These are phyloP conservation scores for Nephrocerus scutellatus DNA, from an alignment of 2,888 invertebrate genomes.

Conservation along the genomic window DNA sequence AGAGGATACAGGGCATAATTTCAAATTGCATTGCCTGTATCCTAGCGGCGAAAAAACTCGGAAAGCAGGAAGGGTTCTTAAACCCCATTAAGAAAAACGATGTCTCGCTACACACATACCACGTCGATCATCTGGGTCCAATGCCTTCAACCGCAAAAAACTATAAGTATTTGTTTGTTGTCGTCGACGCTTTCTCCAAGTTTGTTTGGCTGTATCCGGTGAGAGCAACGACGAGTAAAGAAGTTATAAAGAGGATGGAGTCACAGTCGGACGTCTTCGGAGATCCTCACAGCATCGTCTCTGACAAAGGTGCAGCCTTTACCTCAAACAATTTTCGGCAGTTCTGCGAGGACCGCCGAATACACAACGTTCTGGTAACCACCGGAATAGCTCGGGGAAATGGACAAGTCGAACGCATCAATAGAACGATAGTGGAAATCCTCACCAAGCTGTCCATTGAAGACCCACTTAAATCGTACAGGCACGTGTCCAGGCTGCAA, in stretches of 20 bases:
- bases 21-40: slow-evolving; percentile 5
- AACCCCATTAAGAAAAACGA: slow-evolving; percentile 32
- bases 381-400: slow-evolving; percentile 36
- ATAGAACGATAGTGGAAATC: slow-evolving; percentile 30
- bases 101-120: slow-evolving; percentile 28
- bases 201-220: slow-evolving; percentile 36
- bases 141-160: slow-evolving; percentile 22
- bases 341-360: slow-evolving; percentile 34
- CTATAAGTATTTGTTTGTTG: slow-evolving; percentile 24
- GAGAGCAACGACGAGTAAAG: slow-evolving; percentile 27
- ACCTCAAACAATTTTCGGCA: slow-evolving; percentile 33
- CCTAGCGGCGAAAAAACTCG: slow-evolving; percentile 2
- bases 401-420: slow-evolving; percentile 36
- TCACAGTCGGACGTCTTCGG: slow-evolving; percentile 34
- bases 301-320: slow-evolving; percentile 38
- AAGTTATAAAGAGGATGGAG: slow-evolving; percentile 31
- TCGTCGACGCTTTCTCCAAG: slow-evolving; percentile 34
- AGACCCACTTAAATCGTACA: slow-evolving; percentile 2
- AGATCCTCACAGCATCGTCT: slow-evolving; percentile 33
- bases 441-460: slow-evolving; percentile 20
- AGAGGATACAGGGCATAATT: slow-evolving; percentile 2
- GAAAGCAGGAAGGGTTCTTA: slow-evolving; percentile 20
- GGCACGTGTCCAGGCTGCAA: slow-evolving; percentile 1
- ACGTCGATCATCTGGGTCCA: slow-evolving; percentile 38
- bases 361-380: slow-evolving; percentile 30